Conservation (phyloP, 2,113 vertebrate species). For the Hucho hucho region DNA sequence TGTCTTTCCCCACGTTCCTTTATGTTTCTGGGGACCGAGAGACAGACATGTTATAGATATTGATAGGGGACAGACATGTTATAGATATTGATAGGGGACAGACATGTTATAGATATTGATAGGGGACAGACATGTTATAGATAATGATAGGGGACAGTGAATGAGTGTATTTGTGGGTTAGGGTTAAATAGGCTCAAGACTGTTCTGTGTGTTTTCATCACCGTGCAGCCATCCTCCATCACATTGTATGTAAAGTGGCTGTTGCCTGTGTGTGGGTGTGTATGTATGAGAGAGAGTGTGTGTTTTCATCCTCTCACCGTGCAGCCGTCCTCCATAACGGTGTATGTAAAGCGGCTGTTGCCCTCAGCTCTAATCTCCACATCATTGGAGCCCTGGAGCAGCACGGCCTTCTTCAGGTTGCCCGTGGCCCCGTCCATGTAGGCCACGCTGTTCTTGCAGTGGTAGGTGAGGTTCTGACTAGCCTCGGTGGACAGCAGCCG, state of each 20-base stretch:
- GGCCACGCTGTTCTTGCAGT: constrained; percentile 97
- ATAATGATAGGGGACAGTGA: no score
- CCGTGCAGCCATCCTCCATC: constrained; percentile 93
- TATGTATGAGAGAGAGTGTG: no score
- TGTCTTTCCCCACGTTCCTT: constrained; percentile 92
- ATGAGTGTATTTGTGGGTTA: no score
- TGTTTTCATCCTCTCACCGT: constrained; percentile 74
- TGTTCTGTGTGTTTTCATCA: constrained; percentile 55
- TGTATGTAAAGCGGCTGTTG: constrained; percentile 96
- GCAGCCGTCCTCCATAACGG: constrained; percentile 90
- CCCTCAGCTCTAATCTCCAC: constrained; percentile 95
- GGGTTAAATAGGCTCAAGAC: no score
- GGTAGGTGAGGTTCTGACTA: constrained; percentile 95
- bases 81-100: no score
- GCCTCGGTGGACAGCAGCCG: constrained; percentile 91
- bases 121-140: no score
- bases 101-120: no score
- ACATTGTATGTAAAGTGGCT: constrained; percentile 94
- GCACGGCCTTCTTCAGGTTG: constrained; percentile 92
- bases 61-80: no score
- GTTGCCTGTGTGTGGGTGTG: constrained; percentile 81
- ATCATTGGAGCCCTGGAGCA: constrained; percentile 94
- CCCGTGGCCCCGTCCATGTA: constrained; percentile 86
- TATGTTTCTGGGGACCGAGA: constrained; percentile 84
- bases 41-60: neutral